phyloP scores from a whole-genome alignment of 2,888 invertebrate species.

The Amphipoea lucens region DNA sequence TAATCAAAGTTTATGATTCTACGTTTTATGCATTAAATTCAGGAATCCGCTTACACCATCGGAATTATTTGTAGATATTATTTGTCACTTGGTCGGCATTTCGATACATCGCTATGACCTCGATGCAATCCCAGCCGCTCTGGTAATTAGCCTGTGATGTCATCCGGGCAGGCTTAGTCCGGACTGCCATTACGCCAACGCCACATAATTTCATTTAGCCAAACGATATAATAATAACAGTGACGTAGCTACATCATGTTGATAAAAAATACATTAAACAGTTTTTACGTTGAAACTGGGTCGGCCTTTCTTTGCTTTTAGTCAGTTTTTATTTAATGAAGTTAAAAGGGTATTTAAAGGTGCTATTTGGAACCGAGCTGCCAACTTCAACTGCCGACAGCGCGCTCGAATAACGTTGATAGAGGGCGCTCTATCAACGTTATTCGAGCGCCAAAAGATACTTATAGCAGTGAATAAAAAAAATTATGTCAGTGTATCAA shows the following conservation, averaged over 20 bases:
- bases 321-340: not conserved
- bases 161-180: conserved; percentile 28
- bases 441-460: not conserved
- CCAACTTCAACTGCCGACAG: no score
- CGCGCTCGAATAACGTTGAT: no score
- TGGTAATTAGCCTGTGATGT: conserved; percentile 52
- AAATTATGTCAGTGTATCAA: not conserved
- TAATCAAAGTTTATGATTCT: conserved; percentile 12
- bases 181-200: conserved; percentile 6
- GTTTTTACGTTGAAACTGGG: not conserved
- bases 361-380: no score
- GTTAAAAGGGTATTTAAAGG: not conserved
- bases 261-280: conserved; percentile 1
- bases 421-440: not conserved
- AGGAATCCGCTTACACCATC: not conserved
- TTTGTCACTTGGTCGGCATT: conserved; percentile 23
- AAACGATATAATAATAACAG: conserved; percentile 7
- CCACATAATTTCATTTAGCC: conserved; percentile 14
- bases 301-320: not conserved
- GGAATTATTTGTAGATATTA: conserved; percentile 4
- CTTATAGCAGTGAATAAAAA: not conserved
- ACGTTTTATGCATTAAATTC: conserved; percentile 1
- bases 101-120: conserved; percentile 34
- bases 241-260: conserved; percentile 2
- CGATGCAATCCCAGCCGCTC: conserved; percentile 25